Percentiles rank a stretch among this genome's conserved stretches.
Evolutionary conservation across 2,888 invertebrate species (phyloP).

Genomic region (Bugula neritina): DNA sequence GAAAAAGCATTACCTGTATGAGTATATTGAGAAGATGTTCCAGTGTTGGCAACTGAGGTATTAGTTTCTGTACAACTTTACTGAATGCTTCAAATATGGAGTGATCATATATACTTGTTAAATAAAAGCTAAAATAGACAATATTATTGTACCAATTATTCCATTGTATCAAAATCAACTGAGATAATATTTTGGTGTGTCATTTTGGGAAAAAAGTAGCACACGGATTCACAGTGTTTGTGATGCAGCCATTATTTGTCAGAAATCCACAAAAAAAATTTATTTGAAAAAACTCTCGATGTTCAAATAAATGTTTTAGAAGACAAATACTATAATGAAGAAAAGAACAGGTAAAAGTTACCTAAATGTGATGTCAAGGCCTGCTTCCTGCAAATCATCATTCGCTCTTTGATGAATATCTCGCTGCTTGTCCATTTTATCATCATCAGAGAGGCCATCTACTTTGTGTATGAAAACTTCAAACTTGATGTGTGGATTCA

Average conservation of each 20-base stretch:
- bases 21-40: constrained; percentile 96
- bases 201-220: no score
- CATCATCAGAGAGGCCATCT: constrained; percentile 96
- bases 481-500: constrained; percentile 92
- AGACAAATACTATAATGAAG: no score
- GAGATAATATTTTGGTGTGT: no score
- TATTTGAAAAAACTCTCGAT: no score
- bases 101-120: constrained; percentile 98
- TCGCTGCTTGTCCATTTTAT: constrained; percentile 96
- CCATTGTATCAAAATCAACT: no score
- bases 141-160: no score
- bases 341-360: no score
- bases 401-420: constrained; percentile 95
- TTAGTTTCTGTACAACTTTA: constrained; percentile 97
- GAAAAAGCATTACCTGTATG: constrained; percentile 70
- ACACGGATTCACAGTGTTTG: no score
- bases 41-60: constrained; percentile 90
- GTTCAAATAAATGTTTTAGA: no score
- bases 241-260: no score
- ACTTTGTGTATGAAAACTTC: constrained; percentile 99
- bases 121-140: constrained; percentile 68
- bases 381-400: constrained; percentile 85
- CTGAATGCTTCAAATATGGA: constrained; percentile 99
- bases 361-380: constrained; percentile 49
- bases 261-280: no score